A percentile compares a stretch with the other conserved stretches of the same genome.
Conservation (phyloP, 1,140 invertebrate species). For the Galleria mellonella region DNA sequence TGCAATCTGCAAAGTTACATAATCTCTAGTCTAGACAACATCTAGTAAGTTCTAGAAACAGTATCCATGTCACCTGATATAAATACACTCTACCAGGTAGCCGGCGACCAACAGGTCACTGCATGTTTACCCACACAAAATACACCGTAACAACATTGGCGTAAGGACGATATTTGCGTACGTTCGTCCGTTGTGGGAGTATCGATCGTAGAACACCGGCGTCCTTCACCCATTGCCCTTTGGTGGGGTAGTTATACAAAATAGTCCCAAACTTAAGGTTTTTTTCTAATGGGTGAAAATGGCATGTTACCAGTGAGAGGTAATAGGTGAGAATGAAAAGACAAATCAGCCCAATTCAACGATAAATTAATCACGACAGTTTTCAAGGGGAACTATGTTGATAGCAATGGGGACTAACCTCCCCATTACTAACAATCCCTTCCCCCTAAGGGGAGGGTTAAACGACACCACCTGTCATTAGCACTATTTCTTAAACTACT, state of each 20-base stretch:
- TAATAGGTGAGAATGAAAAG: too few species aligned
- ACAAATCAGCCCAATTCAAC: too few species aligned
- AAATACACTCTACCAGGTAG: background rate
- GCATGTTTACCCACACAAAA: background rate
- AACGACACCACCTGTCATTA: background rate
- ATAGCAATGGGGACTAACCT: too few species aligned
- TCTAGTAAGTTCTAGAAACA: background rate
- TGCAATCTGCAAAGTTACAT: too few species aligned
- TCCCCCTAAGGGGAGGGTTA: background rate
- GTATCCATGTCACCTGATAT: background rate
- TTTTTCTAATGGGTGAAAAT: too few species aligned
- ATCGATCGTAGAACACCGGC: background rate
- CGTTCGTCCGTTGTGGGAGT: background rate
- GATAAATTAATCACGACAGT: too few species aligned
- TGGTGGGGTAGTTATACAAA: background rate
- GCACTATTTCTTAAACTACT: too few species aligned
- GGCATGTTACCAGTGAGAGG: too few species aligned
- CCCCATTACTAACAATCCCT: too few species aligned
- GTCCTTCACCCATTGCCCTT: conserved; percentile 4
- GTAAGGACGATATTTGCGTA: background rate
- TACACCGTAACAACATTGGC: background rate
- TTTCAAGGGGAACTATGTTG: too few species aligned
- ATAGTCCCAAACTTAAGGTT: background rate
- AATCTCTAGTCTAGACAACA: background rate
- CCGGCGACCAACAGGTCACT: conserved; percentile 2